Evolutionary conservation across 2,113 vertebrate genomes (phyloP), one percentile per base, ranked within the genome.

Genomic region (Rhinopithecus roxellana): DNA sequence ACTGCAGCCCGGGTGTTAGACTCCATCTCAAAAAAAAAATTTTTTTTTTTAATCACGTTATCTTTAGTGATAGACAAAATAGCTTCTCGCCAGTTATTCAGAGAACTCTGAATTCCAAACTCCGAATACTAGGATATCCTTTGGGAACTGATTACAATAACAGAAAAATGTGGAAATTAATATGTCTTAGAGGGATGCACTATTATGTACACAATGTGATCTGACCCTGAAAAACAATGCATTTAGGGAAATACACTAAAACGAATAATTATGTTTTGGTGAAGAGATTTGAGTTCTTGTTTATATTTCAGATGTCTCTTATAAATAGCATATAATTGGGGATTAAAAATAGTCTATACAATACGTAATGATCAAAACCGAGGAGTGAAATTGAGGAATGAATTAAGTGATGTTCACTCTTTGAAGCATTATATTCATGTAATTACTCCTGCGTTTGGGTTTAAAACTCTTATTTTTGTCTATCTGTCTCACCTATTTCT

Each of bases 401-500:
- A 64, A 30, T 64, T 30, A 64, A 30, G 61, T 64, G 20, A 61
- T 89, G 84, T 27, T 80, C 43, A 45, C 25, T 78, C 27, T 70
- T 35, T 80, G 45, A 92, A 72, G 17, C 64, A 75, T 57, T 93
- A 43, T 87, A 83, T 50, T 86, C 38, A 50, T 69, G 48, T 50
- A n/a, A 90, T 81, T 90, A 74, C 11, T 92, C 35, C 57, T 67
- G 30, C 83, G 22, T 82, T 77, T 78, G 59, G 52, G 5, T 64
- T 81, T 90, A 93, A 95, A 81, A 30, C 64, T 95, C 64, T 95
- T 59, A 43, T 55, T 85, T 90, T 89, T 75, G 18, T 57, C 72
- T 93, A 9, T 64, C 84, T 57, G 38, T 93, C 20, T 97, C 27
- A 80, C 30, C 75, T 59, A 22, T 55, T 86, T 95, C 64, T 95